Base-by-base conservation (phyloP, 2,113 vertebrate genomes). In the Tricholaema leucomelas region DNA sequence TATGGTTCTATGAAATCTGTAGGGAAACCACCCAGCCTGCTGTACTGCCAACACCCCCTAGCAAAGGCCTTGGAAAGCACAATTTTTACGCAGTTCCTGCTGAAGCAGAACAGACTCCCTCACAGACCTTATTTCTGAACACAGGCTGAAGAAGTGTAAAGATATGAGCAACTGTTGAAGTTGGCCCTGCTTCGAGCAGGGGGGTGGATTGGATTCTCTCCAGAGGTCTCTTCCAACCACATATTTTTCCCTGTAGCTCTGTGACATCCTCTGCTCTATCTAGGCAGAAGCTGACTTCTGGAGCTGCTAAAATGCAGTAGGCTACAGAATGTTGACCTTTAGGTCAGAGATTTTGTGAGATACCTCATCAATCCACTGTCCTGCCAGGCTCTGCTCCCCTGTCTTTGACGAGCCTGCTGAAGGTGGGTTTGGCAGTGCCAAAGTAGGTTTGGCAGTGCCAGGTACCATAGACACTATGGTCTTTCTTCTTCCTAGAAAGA, bases 161-260 rank as follows among this genome's bases (percentile, higher is more conserved):
- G 94, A 87, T 66, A 84, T 93, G 91, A 93, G 91, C 92, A 95
- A 94, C 85, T 95, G 92, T 87, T 95, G 81, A 82, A 94, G 48
- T 82, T 94, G 88, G 90, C 93, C 88, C 72, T 82, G 79, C 50
- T 90, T 90, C 58, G 72, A 94, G 50, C 72, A 48, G 40, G 35
- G 81, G n/a, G 33, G 60, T 90, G 90, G 75, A 67, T 82, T 96
- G 95, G 82, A 85, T 76, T 61, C 5, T 55, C 24, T 85, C 85
- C 90, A 87, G 64, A 87, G 82, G 88, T 90, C 64, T 52, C 50
- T 94, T 90, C 85, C 79, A 95, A 66, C 5, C 21, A 16, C 5
- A 15, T 50, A 87, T 44, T 81, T 81, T 69, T 56, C 38, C 56
- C 46, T 72, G 58, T 50, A 33, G 38, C 70, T 77, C 70, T 81